Percentiles rank a stretch among this genome's conserved stretches.
Conservation (phyloP, 2,888 invertebrate species). For the Agonopterix heracliana region DNA sequence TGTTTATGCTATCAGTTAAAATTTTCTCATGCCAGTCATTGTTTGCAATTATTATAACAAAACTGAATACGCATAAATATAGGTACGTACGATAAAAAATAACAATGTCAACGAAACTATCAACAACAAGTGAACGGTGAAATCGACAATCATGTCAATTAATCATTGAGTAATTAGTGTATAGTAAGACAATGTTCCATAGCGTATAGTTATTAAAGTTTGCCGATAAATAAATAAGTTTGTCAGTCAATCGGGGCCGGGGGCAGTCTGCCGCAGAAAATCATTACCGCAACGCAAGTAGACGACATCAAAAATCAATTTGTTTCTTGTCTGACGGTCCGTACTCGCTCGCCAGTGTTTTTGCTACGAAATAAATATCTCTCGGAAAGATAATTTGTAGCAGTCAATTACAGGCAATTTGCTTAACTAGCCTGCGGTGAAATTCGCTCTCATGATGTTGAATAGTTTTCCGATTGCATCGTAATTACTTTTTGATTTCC, state of each 20-base stretch:
- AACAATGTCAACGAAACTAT: too few relatives aligned
- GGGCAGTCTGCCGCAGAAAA: constrained; percentile 31
- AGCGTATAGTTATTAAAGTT: constrained; percentile 30
- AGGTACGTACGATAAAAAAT: too few relatives aligned
- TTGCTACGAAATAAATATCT: constrained; percentile 37
- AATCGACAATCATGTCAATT: constrained; percentile 22
- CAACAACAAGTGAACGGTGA: neutral
- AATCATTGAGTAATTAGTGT: constrained; percentile 27
- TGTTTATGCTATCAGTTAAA: too few relatives aligned
- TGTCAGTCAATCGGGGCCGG: constrained; percentile 30
- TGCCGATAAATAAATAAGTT: constrained; percentile 28
- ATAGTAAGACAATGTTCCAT: constrained; percentile 33
- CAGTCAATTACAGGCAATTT: constrained; percentile 33
- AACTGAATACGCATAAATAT: too few relatives aligned
- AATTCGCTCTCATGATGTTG: constrained; percentile 8
- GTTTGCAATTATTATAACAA: too few relatives aligned
- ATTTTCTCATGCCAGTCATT: too few relatives aligned
- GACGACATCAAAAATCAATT: constrained; percentile 66
- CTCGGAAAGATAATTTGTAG: constrained; percentile 33
- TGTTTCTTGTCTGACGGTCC: constrained; percentile 38
- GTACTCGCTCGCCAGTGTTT: constrained; percentile 25
- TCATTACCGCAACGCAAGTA: constrained; percentile 37
- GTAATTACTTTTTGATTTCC: neutral
- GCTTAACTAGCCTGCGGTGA: constrained; percentile 19
- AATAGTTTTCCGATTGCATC: neutral